Base-by-base conservation (phyloP, 2,797 vertebrate genomes). In the Poeciliopsis gracilis region DNA sequence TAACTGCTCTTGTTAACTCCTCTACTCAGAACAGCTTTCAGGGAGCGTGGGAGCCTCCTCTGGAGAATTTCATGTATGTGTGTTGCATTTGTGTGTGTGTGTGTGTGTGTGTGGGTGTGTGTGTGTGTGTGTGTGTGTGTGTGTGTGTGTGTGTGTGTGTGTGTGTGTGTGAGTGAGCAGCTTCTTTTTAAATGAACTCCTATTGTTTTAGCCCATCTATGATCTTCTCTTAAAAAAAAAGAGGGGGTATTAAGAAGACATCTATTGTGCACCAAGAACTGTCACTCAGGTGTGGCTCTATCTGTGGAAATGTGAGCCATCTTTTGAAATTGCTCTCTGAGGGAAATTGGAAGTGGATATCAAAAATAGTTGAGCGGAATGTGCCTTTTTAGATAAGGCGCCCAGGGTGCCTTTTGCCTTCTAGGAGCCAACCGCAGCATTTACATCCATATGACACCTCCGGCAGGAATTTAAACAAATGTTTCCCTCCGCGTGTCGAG, bases 1-100 rank as follows among this genome's bases (percentile, higher is more conserved):
- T 94, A 94, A 93, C 92, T 91, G 92, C 93, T 93, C 93, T 93
- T 93, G 92, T 94, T 94, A 94, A 93, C 90, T 94, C 88, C 84
- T 91, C 89, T 90, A 87, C 88, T 90, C 89, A 76, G 92, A 93
- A 92, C 91, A 89, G 89, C 91, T 93, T 91, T 91, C 87, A 84
- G 87, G 90, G 93, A 93, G 93, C 89, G 90, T 92, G 91, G 91
- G 92, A 93, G 91, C 91, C 82, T 88, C 89, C 93, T 89, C 91
- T 87, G 87, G 91, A 93, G 93, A 91, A 90, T 89, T 90, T 88
- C 88, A 76, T 85, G 82, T 84, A 80, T 72, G 85, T 41, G 36
- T 70, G 20, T 57, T 59, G 12, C 55, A 59, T 30, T 28, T 30
- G 5, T 38, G n/a, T n/a, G 73, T 12, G 0, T 36, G 38, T 81